Evolutionary conservation across 1,140 invertebrate genomes (phyloP).

Genomic region (Neodiprion fabricii): DNA sequence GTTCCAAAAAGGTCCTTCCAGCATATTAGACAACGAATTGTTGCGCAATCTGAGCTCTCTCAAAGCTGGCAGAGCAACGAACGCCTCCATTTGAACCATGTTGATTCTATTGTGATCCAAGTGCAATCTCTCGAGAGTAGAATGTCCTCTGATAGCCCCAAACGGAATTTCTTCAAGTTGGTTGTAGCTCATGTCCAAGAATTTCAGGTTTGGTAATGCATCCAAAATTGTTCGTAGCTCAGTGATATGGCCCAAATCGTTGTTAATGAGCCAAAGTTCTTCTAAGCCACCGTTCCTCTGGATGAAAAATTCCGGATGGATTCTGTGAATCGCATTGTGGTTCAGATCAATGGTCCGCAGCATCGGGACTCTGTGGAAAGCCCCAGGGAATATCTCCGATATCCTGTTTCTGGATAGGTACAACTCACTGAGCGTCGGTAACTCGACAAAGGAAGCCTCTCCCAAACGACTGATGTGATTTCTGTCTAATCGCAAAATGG

Average conservation of each 20-base stretch:
- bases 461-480: conserved; percentile 75
- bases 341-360: conserved; percentile 78
- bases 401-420: conserved; percentile 78
- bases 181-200: conserved; percentile 80
- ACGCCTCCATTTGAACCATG: conserved; percentile 76
- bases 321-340: conserved; percentile 76
- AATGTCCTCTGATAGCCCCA: conserved; percentile 77
- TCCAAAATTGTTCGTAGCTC: conserved; percentile 76
- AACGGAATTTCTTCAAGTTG: conserved; percentile 76
- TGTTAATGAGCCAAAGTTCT: conserved; percentile 77
- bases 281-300: conserved; percentile 75
- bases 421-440: conserved; percentile 73
- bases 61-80: conserved; percentile 81
- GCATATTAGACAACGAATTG: conserved; percentile 72
- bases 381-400: conserved; percentile 75
- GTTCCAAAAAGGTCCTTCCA: conserved; percentile 80
- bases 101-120: conserved; percentile 80
- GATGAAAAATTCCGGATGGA: conserved; percentile 82
- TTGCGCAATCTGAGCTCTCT: conserved; percentile 80
- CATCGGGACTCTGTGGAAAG: conserved; percentile 78
- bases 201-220: conserved; percentile 75
- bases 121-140: conserved; percentile 78
- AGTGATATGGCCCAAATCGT: conserved; percentile 75
- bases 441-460: conserved; percentile 82
- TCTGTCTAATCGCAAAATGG: conserved; percentile 71